Evolutionary conservation across 2,113 vertebrate species (phyloP), one percentile per base, ranked within the genome.

Genomic region (Motacilla tschutschensis): DNA sequence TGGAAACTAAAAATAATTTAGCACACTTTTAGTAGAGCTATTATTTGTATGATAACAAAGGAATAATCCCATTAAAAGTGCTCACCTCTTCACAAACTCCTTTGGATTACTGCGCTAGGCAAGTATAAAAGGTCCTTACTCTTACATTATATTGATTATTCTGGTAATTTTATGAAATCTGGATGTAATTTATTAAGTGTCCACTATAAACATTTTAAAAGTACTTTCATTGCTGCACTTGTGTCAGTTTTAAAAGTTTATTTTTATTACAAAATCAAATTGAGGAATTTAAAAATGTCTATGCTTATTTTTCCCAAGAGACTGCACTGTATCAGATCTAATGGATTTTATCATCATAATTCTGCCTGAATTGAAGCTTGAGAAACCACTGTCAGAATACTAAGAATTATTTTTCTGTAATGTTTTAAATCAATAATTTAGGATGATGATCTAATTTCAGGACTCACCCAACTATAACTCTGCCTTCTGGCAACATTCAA

Each of bases 361-460:
- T 88, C 67, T 84, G 55, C 63, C 74, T 86, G 67, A 89, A 73
- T 6, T 55, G n/a, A 79, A 88, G 47, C 71, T 82, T 73, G 29
- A 81, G 63, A 76, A 93, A 59, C 29, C 33, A 59, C 36, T 75
- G 63, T 65, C 50, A 86, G 59, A 88, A 84, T 72, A 70, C 28
- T 43, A 81, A 67, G 54, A 90, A 83, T 82, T 90, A 73, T 88
- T 90, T 84, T 88, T 70, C 64, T 84, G 43, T 91, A 76, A 66
- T 79, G 59, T 88, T 94, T 93, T 66, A 93, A 70, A 43, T 84
- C 54, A 74, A 24, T 84, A 70, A 92, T 84, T 93, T 91, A 95
- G 48, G 63, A 77, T 84, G 67, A 86, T 91, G 72, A 95, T 85
- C 87, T 91, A 89, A 91, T 93, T 55, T 55, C 83, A 83, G 79